A percentile compares a stretch with the other conserved stretches of the same genome.
Evolutionary conservation across 2,797 vertebrate species (phyloP).

Genomic region (Sandelia bainsii): DNA sequence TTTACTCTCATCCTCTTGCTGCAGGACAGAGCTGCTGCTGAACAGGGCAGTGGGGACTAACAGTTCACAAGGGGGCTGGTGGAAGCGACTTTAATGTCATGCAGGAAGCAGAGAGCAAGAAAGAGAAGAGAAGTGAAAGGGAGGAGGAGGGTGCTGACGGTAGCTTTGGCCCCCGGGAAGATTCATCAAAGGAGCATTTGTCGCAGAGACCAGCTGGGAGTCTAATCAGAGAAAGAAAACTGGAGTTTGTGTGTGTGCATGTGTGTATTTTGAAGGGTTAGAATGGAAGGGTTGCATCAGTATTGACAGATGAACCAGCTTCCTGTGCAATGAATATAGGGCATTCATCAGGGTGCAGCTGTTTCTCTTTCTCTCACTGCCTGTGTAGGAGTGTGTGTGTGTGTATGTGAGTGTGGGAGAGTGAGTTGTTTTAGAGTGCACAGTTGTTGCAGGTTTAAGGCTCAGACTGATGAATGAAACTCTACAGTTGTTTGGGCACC

Average conservation of each 20-base stretch:
- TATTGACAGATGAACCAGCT: conserved; percentile 77
- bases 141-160: conserved; percentile 60
- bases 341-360: conserved; percentile 83
- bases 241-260: conserved; percentile 56
- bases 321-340: conserved; percentile 80
- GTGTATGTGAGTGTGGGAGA: conserved; percentile 26
- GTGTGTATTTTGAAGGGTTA: conserved; percentile 59
- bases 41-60: conserved; percentile 62
- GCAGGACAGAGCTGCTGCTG: conserved; percentile 58
- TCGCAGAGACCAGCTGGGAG: conserved; percentile 83
- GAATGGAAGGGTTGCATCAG: conserved; percentile 79
- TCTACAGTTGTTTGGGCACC: conserved; percentile 73
- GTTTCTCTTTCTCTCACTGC: conserved; percentile 51
- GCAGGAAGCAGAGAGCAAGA: conserved; percentile 60
- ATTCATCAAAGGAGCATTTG: conserved; percentile 84
- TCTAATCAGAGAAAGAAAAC: conserved; percentile 74
- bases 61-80: conserved; percentile 42
- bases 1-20: conserved; percentile 36
- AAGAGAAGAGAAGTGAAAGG: conserved; percentile 39
- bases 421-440: conserved; percentile 58
- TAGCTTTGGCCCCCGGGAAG: conserved; percentile 73
- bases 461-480: conserved; percentile 79
- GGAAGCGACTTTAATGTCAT: conserved; percentile 73
- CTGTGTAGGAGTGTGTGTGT: conserved; percentile 47
- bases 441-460: conserved; percentile 74